Percentiles rank a stretch among this genome's conserved stretches.
Conservation (phyloP, 2,888 invertebrate species). For the Cylloceria caligata region DNA sequence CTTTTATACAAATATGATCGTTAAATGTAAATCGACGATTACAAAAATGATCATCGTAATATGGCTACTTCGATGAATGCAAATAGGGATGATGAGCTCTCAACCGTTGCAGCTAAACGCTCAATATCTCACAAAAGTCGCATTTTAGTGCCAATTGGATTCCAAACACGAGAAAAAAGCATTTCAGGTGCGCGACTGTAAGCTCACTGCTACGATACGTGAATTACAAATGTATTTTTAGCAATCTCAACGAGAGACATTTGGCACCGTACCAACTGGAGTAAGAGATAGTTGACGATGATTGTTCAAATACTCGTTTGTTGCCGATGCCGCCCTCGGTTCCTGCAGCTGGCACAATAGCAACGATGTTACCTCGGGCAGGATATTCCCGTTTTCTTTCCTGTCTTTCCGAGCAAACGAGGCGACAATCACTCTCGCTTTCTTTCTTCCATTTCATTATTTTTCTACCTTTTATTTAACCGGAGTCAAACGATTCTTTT, state of each 20-base stretch:
- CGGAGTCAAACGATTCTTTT: conserved; percentile 38
- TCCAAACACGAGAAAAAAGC: conserved; percentile 13
- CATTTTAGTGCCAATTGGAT: conserved; percentile 26
- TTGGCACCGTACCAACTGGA: conserved; percentile 74
- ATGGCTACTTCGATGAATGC: background rate
- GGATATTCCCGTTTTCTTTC: conserved; percentile 10
- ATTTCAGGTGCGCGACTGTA: background rate
- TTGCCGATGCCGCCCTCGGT: conserved; percentile 66
- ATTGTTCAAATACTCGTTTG: conserved; percentile 78
- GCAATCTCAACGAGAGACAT: conserved; percentile 62
- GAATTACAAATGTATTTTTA: conserved; percentile 70
- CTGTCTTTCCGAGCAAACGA: conserved; percentile 17
- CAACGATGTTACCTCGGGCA: conserved; percentile 28
- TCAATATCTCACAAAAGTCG: background rate
- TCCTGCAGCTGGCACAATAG: background rate
- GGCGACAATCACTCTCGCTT: conserved; percentile 25
- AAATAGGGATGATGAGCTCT: conserved; percentile 16
- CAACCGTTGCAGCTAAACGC: background rate
- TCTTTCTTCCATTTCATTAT: background rate
- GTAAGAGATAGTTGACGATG: conserved; percentile 75
- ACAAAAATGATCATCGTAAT: background rate
- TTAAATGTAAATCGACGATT: background rate
- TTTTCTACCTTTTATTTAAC: conserved; percentile 8
- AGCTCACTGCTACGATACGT: conserved; percentile 29
- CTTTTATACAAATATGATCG: background rate